Evolutionary conservation across 2,797 vertebrate genomes (phyloP), one percentile per base, ranked within the genome.

Genomic region (Schizothorax lantsangensis): DNA sequence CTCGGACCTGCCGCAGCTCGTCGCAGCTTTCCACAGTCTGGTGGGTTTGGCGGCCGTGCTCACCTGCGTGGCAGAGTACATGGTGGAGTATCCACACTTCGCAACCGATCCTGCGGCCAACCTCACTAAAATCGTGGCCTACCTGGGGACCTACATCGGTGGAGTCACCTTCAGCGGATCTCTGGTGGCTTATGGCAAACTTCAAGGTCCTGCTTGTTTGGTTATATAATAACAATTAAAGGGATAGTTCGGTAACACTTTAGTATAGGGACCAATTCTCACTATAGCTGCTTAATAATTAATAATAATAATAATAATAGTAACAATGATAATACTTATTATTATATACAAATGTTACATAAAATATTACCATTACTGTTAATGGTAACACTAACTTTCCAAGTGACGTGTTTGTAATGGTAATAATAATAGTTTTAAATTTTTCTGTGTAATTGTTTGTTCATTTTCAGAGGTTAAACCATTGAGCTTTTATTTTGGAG

Each of bases 11-110:
- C 94, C 95, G 38, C 96, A 96, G 94, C 93, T 96, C 87, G 95
- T 97, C 87, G 95, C 96, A 43, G 95, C 95, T 68, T 97, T 98
- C 95, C 96, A 97, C 92, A 95, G 95, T 93, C 91, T 97, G 93
- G 94, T 95, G 86, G 94, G 92, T 3, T 91, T 97, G 93, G 95
- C 96, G 12, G 96, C 95, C 2, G 92, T 96, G 89, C 92, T 96
- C 86, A 94, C 93, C 59, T 95, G 95, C 77, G 88, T 95, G 90
- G 95, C 95, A 0, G 92, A 97, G 85, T 95, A 94, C 23, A 93
- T 94, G 94, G 93, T 95, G 9, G 95, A 97, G 92, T 95, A 95
- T 88, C 96, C 95, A 49, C 94, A 95, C 92, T 96, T 96, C 0
- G 95, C 94, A 87, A 90, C 94, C 0, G 93, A 95, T 85, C 94